Evolutionary conservation across 2,797 vertebrate species (phyloP).

Genomic region (Pipistrellus kuhlii): DNA sequence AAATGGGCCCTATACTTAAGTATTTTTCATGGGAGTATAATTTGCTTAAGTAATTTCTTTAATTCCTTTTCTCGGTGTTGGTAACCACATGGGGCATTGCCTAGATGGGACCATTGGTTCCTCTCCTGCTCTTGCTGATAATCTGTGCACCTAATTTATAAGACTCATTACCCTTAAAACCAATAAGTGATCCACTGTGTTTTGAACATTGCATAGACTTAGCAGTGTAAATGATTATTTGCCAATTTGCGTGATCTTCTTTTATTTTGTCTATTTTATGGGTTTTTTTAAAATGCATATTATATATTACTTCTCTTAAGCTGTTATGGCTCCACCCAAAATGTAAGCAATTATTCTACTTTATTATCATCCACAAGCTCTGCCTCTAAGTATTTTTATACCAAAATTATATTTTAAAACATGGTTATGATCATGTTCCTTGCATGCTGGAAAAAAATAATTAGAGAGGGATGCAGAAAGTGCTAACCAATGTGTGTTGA

Average conservation of each 20-base stretch:
- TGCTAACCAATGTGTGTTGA: neutral
- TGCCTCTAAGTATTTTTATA: neutral
- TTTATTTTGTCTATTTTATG: neutral
- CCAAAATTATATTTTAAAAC: neutral
- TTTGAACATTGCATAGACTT: neutral
- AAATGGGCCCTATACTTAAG: neutral
- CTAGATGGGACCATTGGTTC: neutral
- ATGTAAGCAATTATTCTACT: neutral
- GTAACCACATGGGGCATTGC: neutral
- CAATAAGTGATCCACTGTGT: neutral
- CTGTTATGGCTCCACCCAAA: neutral
- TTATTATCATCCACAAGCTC: neutral
- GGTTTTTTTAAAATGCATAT: neutral
- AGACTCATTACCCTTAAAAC: neutral
- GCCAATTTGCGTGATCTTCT: neutral
- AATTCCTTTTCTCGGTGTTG: neutral
- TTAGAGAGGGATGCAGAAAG: accelerated
- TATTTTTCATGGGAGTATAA: neutral
- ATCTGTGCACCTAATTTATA: conserved; percentile 25
- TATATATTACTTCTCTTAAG: neutral
- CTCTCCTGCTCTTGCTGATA: neutral
- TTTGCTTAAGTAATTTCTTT: neutral
- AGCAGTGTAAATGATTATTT: neutral
- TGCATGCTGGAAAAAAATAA: neutral
- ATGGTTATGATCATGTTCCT: neutral